Percentiles rank a stretch among this genome's conserved stretches.
These are phyloP conservation scores for Dione juno DNA, from an alignment of 2,888 invertebrate genomes.

Conservation along the genomic window DNA sequence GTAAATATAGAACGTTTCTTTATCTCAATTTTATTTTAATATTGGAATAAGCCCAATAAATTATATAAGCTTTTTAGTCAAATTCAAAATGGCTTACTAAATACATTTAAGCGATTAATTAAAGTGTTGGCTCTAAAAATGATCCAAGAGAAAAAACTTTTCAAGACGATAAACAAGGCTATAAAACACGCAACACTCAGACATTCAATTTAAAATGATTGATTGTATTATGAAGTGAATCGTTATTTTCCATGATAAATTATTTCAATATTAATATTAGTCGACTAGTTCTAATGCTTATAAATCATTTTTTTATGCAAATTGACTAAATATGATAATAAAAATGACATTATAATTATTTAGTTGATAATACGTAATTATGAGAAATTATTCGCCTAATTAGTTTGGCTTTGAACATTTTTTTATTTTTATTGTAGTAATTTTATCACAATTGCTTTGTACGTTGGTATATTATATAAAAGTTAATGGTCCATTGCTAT, in stretches of 20 bases:
- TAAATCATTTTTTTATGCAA: constrained; percentile 2
- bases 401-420: constrained; percentile 8
- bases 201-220: constrained; percentile 50
- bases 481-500: constrained; percentile 14
- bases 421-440: neutral
- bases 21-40: neutral
- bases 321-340: constrained; percentile 15
- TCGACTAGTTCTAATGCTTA: constrained; percentile 12
- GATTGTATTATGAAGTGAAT: constrained; percentile 40
- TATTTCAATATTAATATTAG: constrained; percentile 36
- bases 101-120: constrained; percentile 28
- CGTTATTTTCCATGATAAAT: constrained; percentile 41
- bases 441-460: constrained; percentile 17
- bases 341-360: neutral
- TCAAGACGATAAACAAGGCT: constrained; percentile 43
- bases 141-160: constrained; percentile 39
- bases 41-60: neutral
- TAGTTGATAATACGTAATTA: constrained; percentile 11
- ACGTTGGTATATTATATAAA: constrained; percentile 14
- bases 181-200: constrained; percentile 45
- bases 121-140: constrained; percentile 29
- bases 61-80: neutral
- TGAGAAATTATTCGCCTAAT: constrained; percentile 7
- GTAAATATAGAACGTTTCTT: neutral
- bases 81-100: constrained; percentile 21